Conservation (phyloP, 2,888 invertebrate species). For the Cryptus armator region DNA sequence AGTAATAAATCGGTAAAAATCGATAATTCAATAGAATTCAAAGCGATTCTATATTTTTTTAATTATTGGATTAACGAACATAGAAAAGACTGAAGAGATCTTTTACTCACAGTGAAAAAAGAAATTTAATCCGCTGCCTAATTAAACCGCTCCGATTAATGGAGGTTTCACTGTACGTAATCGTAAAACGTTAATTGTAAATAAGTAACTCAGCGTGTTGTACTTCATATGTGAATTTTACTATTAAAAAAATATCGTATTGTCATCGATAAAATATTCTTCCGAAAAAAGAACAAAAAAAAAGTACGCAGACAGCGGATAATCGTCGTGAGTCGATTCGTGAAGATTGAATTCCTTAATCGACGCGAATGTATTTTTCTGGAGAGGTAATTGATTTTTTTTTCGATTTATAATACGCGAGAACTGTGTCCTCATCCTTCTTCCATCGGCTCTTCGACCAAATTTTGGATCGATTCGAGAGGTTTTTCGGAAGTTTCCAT, state of each 20-base stretch:
- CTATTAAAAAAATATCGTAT: slow-evolving; percentile 30
- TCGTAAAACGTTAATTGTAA: slow-evolving; percentile 15
- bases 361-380: neutral
- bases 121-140: neutral
- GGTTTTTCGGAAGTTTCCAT: slow-evolving; percentile 4
- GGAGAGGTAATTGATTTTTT: neutral
- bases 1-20: too few relatives aligned
- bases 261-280: slow-evolving; percentile 44
- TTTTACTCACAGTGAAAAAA: too few relatives aligned
- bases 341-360: neutral
- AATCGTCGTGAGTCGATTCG: neutral
- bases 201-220: slow-evolving; percentile 31
- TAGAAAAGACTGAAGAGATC: too few relatives aligned
- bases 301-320: neutral
- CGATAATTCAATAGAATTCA: too few relatives aligned
- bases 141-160: neutral
- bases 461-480: slow-evolving; percentile 77
- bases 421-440: slow-evolving; percentile 64
- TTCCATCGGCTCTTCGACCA: slow-evolving; percentile 78
- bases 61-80: too few relatives aligned
- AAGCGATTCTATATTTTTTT: too few relatives aligned
- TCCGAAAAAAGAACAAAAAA: slow-evolving; percentile 4
- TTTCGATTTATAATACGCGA: neutral
- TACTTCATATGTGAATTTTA: slow-evolving; percentile 36
- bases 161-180: neutral